Evolutionary conservation across 2,888 invertebrate species (phyloP), one percentile per base, ranked within the genome.

Genomic region (Listrodromus nycthemerus): DNA sequence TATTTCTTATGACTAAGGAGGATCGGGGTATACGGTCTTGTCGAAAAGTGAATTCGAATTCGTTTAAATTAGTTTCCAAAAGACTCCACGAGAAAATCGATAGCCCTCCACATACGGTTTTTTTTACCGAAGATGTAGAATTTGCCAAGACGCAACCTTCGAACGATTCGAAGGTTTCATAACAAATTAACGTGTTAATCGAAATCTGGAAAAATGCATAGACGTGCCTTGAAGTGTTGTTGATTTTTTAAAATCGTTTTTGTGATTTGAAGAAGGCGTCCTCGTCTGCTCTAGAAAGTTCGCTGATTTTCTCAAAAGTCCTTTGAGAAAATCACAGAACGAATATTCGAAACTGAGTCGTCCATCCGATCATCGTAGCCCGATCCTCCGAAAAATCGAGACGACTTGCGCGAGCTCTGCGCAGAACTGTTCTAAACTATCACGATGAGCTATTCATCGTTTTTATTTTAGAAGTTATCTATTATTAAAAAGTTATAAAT

Each of bases 401-500:
- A 10, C 1, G 10, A 55, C 55, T 2, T 45, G 4, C 21, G 8
- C 55, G 24, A 13, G 10, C 10, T 8, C 65, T 21, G 52, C 21
- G 65, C 65, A 41, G 61, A 48, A 24, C 71, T 33, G 21, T 45
- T 58, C 55, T 4, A 4, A 55, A 24, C 21, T 21, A 8, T 24
- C 4, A 10, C 55, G 21, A 55, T 24, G 55, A 21, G 55, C 55
- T 55, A 24, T 55, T 13, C 8, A 55, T 52, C 13, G 48, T 65
- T 61, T 74, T 30, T n/a, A 27, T 52, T 63, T 73, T 19, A 19
- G 21, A 33, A 55, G 33, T 58, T 74, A 63, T 13, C 16, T 63
- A 21, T 48, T 45, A 30, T 45, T 74, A 76, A 70, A 83, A 61
- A 74, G 71, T 52, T 86, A 80, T 82, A 85, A 80, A 83, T 81